Conservation (phyloP, 2,888 invertebrate species). For the Lathronympha strigana region DNA sequence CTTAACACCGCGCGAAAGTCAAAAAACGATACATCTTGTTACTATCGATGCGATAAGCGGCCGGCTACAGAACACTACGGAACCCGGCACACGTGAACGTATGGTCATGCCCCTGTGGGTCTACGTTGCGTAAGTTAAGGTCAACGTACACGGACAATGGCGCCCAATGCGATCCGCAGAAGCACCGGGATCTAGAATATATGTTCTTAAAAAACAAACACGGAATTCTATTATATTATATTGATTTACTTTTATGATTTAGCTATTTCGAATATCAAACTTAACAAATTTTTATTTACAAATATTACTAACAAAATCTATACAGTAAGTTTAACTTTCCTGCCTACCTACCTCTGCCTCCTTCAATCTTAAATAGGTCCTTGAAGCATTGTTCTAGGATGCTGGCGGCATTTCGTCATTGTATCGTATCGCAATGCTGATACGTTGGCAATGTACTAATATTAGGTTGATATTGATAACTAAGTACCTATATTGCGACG, state of each 20-base stretch:
- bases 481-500: too few species aligned
- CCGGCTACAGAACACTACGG: background rate
- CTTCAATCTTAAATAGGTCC: too few species aligned
- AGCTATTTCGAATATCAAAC: background rate
- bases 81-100: slow-evolving; percentile 5
- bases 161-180: slow-evolving; percentile 56
- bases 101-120: slow-evolving; percentile 19
- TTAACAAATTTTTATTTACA: too few species aligned
- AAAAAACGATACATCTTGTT: background rate
- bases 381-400: too few species aligned
- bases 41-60: background rate
- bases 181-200: slow-evolving; percentile 48
- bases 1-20: background rate
- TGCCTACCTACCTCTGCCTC: too few species aligned
- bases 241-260: background rate
- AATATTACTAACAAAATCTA: too few species aligned
- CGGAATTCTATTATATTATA: background rate
- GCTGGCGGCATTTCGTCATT: too few species aligned
- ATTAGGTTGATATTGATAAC: too few species aligned
- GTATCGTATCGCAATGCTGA: too few species aligned
- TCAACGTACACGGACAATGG: slow-evolving; percentile 72
- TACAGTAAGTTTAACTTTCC: too few species aligned
- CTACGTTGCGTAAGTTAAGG: slow-evolving; percentile 52
- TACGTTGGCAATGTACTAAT: too few species aligned
- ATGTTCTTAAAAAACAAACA: slow-evolving; percentile 42